These are phyloP conservation scores for Anoplophora glabripennis DNA, from an alignment of 1,140 invertebrate genomes.

Conservation along the genomic window DNA sequence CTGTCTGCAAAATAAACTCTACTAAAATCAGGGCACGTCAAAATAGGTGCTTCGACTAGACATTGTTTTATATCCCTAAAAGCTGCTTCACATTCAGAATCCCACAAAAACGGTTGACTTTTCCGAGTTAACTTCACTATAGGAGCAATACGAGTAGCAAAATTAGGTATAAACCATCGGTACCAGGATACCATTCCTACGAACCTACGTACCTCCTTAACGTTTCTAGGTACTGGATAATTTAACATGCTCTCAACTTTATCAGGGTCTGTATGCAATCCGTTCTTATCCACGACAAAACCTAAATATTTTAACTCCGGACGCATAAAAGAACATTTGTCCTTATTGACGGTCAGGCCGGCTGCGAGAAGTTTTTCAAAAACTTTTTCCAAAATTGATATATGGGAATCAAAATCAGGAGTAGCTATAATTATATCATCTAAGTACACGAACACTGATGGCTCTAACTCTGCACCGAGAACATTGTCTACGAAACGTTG, in stretches of 20 bases:
- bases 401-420: conserved; percentile 7
- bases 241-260: conserved; percentile 32
- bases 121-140: conserved; percentile 7
- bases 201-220: conserved; percentile 6
- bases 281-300: conserved; percentile 26
- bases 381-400: conserved; percentile 5
- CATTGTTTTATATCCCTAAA: conserved; percentile 17
- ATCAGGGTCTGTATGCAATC: conserved; percentile 45
- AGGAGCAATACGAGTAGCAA: conserved; percentile 10
- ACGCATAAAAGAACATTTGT: conserved; percentile 14
- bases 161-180: conserved; percentile 15
- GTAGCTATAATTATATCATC: conserved; percentile 20
- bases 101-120: conserved; percentile 14
- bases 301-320: conserved; percentile 15
- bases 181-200: conserved; percentile 10
- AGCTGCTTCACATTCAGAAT: conserved; percentile 7
- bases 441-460: conserved; percentile 18
- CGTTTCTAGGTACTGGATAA: not conserved
- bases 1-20: conserved; percentile 8
- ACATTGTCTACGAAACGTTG: no score
- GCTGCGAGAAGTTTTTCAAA: not conserved
- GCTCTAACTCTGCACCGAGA: conserved; percentile 8
- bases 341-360: conserved; percentile 12
- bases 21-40: conserved; percentile 18
- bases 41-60: conserved; percentile 11